Evolutionary conservation across 2,797 vertebrate species (phyloP).

Genomic region (Thalassophryne amazonica): DNA sequence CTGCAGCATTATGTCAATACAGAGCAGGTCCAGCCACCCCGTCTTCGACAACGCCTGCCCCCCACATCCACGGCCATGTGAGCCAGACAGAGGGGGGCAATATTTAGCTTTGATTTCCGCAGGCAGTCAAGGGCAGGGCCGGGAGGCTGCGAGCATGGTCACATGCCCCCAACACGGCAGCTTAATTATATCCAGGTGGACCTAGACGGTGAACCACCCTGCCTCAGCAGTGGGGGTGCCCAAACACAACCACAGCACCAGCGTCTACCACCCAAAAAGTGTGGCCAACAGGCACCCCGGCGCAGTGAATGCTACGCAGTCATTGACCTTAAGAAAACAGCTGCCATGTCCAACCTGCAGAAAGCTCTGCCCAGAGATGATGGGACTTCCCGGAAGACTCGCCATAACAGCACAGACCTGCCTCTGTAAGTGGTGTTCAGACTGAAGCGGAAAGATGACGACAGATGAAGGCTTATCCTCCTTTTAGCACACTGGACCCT

Average conservation of each 20-base stretch:
- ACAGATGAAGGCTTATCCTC: slow-evolving; percentile 67
- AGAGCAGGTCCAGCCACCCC: slow-evolving; percentile 71
- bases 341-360: slow-evolving; percentile 97
- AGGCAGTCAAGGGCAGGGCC: slow-evolving; percentile 74
- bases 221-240: slow-evolving; percentile 66
- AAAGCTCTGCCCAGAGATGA: slow-evolving; percentile 95
- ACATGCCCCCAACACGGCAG: slow-evolving; percentile 82
- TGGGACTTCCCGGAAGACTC: slow-evolving; percentile 95
- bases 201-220: slow-evolving; percentile 83
- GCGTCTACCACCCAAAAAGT: slow-evolving; percentile 67
- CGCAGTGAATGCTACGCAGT: slow-evolving; percentile 93
- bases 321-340: slow-evolving; percentile 97
- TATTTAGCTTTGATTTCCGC: slow-evolving; percentile 95
- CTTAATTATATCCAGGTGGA: slow-evolving; percentile 99
- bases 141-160: slow-evolving; percentile 73
- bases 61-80: slow-evolving; percentile 79
- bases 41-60: slow-evolving; percentile 74
- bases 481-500: slow-evolving; percentile 76
- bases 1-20: slow-evolving; percentile 90
- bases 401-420: slow-evolving; percentile 99
- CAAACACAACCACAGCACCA: slow-evolving; percentile 70
- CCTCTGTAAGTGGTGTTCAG: slow-evolving; percentile 81
- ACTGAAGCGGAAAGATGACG: slow-evolving; percentile 58
- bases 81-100: slow-evolving; percentile 71
- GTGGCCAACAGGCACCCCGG: slow-evolving; percentile 74